These are phyloP conservation scores for Laticauda laticaudata DNA, from an alignment of 2,113 vertebrate genomes.

Conservation along the genomic window DNA sequence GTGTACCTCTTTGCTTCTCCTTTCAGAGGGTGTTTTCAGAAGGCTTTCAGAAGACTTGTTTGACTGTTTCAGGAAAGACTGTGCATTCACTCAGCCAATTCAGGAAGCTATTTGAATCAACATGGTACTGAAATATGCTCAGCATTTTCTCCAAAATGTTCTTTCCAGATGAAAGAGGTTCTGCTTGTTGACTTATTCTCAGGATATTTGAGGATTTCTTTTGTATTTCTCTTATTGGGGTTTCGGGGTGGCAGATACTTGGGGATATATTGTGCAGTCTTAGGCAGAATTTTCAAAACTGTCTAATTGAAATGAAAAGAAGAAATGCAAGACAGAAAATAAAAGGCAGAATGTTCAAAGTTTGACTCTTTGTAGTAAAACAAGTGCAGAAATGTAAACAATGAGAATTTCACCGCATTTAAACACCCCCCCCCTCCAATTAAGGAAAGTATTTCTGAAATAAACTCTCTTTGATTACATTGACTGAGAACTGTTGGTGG, in stretches of 20 bases:
- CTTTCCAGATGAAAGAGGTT: not conserved
- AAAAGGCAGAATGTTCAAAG: not conserved
- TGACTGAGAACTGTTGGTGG: not conserved
- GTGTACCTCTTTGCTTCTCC: not conserved
- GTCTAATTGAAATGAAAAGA: not conserved
- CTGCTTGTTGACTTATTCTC: not conserved
- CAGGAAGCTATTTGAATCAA: not conserved
- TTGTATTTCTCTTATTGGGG: not conserved
- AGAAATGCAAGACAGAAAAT: not conserved
- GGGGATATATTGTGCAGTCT: not conserved
- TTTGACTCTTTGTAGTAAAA: not conserved
- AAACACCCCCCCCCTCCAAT: too few relatives aligned
- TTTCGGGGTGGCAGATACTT: not conserved
- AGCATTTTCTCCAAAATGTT: not conserved
- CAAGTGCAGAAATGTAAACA: not conserved
- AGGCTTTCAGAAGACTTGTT: not conserved
- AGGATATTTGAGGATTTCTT: not conserved
- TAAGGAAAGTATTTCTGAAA: not conserved
- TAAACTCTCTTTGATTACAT: not conserved
- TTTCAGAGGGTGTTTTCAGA: not conserved
- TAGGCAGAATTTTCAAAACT: not conserved
- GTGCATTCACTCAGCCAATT: not conserved
- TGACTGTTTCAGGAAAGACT: not conserved
- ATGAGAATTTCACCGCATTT: not conserved
- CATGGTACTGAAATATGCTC: not conserved